phyloP scores from a whole-genome alignment of 2,113 vertebrate species.

The Calyptommatus sinebrachiatus region DNA sequence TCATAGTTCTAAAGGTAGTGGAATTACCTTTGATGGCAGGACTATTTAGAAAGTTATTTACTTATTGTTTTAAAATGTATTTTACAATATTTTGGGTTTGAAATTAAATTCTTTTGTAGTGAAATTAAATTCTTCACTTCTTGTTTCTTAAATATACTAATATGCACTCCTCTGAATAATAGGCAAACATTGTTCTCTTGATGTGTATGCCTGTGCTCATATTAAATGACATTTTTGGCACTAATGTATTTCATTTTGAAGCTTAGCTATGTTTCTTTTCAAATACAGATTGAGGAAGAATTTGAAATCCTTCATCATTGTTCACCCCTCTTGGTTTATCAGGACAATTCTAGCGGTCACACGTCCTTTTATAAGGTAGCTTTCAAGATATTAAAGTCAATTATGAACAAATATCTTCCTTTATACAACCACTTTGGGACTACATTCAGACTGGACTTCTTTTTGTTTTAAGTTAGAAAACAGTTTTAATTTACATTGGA shows the following conservation, averaged over 20 bases:
- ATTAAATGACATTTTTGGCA: not conserved
- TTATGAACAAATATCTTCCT: not conserved
- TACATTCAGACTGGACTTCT: too few relatives aligned
- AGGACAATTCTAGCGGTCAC: conserved; percentile 92
- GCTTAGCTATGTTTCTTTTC: conserved; percentile 29
- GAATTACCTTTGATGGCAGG: too few relatives aligned
- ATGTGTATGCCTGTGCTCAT: not conserved
- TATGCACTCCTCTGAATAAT: not conserved
- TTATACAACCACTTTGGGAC: not conserved
- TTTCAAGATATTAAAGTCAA: not conserved
- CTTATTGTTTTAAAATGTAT: too few relatives aligned
- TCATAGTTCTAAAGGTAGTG: too few relatives aligned
- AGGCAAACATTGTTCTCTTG: not conserved
- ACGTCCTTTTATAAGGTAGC: conserved; percentile 96
- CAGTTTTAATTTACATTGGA: too few relatives aligned
- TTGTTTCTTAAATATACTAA: not conserved
- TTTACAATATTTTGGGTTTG: too few relatives aligned
- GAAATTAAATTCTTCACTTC: not conserved
- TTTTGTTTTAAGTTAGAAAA: too few relatives aligned
- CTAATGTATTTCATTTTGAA: not conserved
- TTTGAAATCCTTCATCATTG: conserved; percentile 96
- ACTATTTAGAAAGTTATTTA: too few relatives aligned
- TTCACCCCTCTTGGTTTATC: conserved; percentile 98
- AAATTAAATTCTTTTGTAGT: too few relatives aligned
- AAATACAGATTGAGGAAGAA: conserved; percentile 90